A percentile compares a stretch with the other conserved stretches of the same genome.
These are phyloP conservation scores for Eriosoma lanigerum DNA, from an alignment of 1,140 invertebrate species.

Conservation along the genomic window DNA sequence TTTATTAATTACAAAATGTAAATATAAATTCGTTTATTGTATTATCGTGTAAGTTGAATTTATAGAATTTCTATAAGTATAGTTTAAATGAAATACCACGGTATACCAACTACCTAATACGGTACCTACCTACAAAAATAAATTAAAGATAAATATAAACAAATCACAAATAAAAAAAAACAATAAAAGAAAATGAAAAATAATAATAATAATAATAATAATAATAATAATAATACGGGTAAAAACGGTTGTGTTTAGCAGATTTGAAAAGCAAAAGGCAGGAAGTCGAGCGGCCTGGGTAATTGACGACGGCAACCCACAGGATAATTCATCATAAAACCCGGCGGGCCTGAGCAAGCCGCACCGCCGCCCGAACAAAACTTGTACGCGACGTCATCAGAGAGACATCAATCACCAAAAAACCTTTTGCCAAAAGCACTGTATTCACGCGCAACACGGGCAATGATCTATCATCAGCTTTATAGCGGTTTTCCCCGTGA, in stretches of 20 bases:
- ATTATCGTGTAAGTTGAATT: too few species aligned
- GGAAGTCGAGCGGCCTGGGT: slow-evolving; percentile 37
- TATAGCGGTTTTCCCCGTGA: slow-evolving; percentile 36
- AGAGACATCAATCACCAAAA: slow-evolving; percentile 52
- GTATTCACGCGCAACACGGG: slow-evolving; percentile 41
- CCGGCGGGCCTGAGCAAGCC: slow-evolving; percentile 33
- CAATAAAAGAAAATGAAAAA: neutral
- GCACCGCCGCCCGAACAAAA: slow-evolving; percentile 29
- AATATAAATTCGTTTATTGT: too few species aligned
- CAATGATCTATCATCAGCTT: slow-evolving; percentile 50
- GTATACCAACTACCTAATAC: too few species aligned
- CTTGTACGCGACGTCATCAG: slow-evolving; percentile 48
- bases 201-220: neutral
- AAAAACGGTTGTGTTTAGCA: slow-evolving; percentile 35
- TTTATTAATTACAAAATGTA: too few species aligned
- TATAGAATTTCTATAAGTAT: too few species aligned
- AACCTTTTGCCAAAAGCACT: slow-evolving; percentile 51
- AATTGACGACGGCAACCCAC: slow-evolving; percentile 31
- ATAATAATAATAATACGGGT: slow-evolving; percentile 7
- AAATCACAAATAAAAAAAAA: slow-evolving; percentile 20
- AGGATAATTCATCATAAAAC: slow-evolving; percentile 51
- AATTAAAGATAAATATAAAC: too few species aligned
- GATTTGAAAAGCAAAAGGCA: slow-evolving; percentile 48
- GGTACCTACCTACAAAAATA: too few species aligned
- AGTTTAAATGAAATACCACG: too few species aligned